These are phyloP conservation scores for Phorcus lineatus DNA, from an alignment of 2,888 invertebrate genomes.

Conservation along the genomic window DNA sequence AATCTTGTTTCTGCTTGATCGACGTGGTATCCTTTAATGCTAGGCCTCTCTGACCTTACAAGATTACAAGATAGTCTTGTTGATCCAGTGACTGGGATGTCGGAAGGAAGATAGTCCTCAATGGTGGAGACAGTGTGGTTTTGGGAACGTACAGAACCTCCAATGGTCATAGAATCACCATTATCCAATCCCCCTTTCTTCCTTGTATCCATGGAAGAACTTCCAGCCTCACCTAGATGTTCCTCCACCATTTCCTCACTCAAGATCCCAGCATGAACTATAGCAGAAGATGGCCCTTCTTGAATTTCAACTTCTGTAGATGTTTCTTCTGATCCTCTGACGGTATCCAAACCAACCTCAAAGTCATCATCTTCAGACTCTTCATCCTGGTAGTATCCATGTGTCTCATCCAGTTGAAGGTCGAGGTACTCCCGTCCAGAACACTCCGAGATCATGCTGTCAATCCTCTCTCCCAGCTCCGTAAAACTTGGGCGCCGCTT, in stretches of 20 bases:
- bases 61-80: not conserved
- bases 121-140: not conserved
- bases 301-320: not conserved
- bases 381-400: slow-evolving; percentile 36
- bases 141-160: not conserved
- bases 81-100: not conserved
- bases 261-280: not conserved
- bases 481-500: slow-evolving; percentile 53
- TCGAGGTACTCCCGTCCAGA: slow-evolving; percentile 52
- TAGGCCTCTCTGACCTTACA: not conserved
- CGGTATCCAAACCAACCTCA: not conserved
- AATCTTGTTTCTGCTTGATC: not conserved
- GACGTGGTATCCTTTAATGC: not conserved
- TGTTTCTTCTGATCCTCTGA: slow-evolving; percentile 21
- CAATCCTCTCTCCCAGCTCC: slow-evolving; percentile 45
- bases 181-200: not conserved
- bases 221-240: not conserved
- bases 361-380: slow-evolving; percentile 18
- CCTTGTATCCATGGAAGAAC: not conserved
- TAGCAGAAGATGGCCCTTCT: not conserved
- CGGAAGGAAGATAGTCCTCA: not conserved
- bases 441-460: slow-evolving; percentile 53
- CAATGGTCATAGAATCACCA: not conserved
- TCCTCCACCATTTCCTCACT: not conserved
- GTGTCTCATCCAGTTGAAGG: slow-evolving; percentile 41